These are phyloP conservation scores for Pseudomyrmex pallidus DNA, from an alignment of 1,140 invertebrate genomes.

Conservation along the genomic window DNA sequence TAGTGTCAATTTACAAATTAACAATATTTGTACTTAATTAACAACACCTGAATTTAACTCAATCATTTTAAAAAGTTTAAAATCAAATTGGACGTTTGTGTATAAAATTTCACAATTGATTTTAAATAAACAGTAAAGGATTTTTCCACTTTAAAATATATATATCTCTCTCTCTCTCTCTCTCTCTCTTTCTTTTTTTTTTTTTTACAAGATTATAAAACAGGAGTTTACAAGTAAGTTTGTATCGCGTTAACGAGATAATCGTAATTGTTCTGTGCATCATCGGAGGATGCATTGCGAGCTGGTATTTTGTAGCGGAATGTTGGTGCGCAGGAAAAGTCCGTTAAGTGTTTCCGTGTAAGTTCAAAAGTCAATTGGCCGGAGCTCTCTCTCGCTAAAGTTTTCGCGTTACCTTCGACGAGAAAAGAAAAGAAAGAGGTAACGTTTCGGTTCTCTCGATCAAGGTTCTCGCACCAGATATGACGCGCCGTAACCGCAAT, in stretches of 20 bases:
- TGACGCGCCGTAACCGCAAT: conserved; percentile 28
- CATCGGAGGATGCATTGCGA: conserved; percentile 19
- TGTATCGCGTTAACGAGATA: not conserved
- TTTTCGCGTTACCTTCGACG: conserved; percentile 37
- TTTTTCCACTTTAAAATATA: not conserved
- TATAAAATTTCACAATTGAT: no score
- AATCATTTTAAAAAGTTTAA: no score
- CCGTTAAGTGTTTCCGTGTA: conserved; percentile 53
- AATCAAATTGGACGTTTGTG: no score
- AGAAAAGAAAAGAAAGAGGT: conserved; percentile 41
- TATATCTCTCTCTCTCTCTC: no score
- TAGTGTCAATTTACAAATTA: not conserved
- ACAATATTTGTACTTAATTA: not conserved
- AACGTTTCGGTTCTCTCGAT: conserved; percentile 40
- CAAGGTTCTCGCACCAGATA: conserved; percentile 40
- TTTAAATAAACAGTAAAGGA: no score
- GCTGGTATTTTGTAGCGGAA: conserved; percentile 34
- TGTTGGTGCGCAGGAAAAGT: conserved; percentile 38
- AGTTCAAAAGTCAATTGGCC: conserved; percentile 55
- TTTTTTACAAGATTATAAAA: not conserved
- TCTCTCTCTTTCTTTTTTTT: no score
- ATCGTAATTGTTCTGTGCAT: conserved; percentile 31
- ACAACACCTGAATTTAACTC: no score
- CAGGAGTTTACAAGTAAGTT: not conserved
- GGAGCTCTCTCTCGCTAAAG: conserved; percentile 23